Evolutionary conservation across 2,797 vertebrate genomes (phyloP), one percentile per base, ranked within the genome.

Genomic region (Rhinatrema bivittatum): DNA sequence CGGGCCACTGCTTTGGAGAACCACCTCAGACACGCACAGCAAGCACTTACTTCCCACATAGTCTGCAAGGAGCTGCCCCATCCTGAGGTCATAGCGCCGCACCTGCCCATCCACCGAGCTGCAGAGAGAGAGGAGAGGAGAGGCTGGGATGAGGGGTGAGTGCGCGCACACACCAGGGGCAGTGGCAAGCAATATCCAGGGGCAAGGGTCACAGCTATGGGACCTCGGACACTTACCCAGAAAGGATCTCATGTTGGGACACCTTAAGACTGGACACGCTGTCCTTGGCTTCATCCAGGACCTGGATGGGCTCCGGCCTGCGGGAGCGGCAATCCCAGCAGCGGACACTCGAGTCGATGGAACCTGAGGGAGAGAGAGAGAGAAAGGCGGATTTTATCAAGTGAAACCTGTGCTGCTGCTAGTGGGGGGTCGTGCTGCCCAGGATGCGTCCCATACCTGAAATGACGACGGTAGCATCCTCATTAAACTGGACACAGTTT

Each of bases 251-350:
- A 1, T 93, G 83, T 25, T 85, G 71, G 0, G 71, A 81, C 56
- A 97, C 84, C 32, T 90, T 92, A 40, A 98, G 37, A n/a, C 91
- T 94, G 75, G 93, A 94, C 46, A 98, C n/a, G 2, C 94, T 62
- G 5, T 98, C 93, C 10, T 66, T 79, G 29, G 93, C 88, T 40
- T 97, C 93, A 0, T 92, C 87, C 27, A 98, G 51, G 6, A 82
- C 66, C 70, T 97, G 94, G 26, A 97, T 72, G 0, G 93, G 82
- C 36, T 93, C 87, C 1, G 76, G 79, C 53, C 60, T 79, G 25
- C 89, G 85, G 3, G 93, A 94, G 13, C 91, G 82, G 14, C 85
- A 86, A 60, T 96, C 93, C 93, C 93, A 98, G 68, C 94, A 95
- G 1, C 92, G 79, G n/a, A 95, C 64, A 0, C 86, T 84, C 25